A percentile compares a stretch with the other conserved stretches of the same genome.
Conservation (phyloP, 2,797 vertebrate genomes). For the Ataeniobius toweri region DNA sequence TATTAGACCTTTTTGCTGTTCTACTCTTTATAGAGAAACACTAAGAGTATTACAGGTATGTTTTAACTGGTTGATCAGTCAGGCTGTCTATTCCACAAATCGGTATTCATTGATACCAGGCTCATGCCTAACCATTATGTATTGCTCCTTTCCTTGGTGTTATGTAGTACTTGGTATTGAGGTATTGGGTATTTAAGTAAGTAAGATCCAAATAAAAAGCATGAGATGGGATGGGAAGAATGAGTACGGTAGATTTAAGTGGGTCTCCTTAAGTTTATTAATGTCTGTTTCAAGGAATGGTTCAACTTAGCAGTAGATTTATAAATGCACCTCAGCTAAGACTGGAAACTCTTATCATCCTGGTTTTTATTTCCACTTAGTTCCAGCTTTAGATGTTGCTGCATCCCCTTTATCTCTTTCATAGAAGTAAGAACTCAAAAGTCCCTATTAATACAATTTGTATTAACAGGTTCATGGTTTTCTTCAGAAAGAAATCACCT, state of each 20-base stretch:
- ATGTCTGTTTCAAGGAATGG: neutral
- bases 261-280: neutral
- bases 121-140: neutral
- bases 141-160: neutral
- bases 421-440: neutral
- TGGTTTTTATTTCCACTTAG: neutral
- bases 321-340: neutral
- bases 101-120: neutral
- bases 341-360: neutral
- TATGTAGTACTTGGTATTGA: neutral
- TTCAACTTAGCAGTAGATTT: neutral
- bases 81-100: neutral
- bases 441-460: neutral
- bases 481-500: neutral
- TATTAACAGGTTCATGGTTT: neutral
- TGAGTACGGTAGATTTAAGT: neutral
- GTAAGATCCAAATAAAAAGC: neutral
- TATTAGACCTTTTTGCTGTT: neutral
- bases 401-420: no score
- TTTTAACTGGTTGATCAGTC: neutral
- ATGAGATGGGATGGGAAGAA: neutral
- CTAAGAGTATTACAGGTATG: neutral
- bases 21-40: neutral
- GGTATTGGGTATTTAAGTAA: neutral
- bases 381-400: neutral